A percentile compares a stretch with the other conserved stretches of the same genome.
These are phyloP conservation scores for Neomorphus geoffroyi DNA, from an alignment of 2,797 vertebrate species.

Conservation along the genomic window DNA sequence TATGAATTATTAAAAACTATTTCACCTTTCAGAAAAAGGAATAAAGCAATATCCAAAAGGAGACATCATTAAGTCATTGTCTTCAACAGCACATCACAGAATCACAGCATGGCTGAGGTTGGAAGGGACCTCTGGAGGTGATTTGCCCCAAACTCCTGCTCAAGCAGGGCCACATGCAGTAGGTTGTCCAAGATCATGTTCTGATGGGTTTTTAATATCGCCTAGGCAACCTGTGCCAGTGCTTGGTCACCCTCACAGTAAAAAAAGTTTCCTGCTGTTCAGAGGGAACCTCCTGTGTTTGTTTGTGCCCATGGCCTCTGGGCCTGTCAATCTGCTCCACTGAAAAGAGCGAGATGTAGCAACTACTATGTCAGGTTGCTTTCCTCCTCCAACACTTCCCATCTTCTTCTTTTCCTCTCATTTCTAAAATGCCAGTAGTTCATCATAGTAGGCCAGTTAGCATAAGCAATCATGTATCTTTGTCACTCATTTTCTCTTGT, in stretches of 20 bases:
- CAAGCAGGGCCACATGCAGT: not conserved
- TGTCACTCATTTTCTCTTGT: not conserved
- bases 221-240: not conserved
- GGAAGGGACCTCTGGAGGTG: not conserved
- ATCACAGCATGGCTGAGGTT: not conserved
- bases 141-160: not conserved
- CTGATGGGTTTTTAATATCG: accelerated
- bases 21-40: not conserved
- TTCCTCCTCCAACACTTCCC: not conserved
- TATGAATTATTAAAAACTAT: not conserved
- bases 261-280: not conserved
- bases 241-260: not conserved
- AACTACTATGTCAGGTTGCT: not conserved
- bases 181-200: accelerated
- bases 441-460: not conserved
- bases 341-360: not conserved
- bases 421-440: not conserved
- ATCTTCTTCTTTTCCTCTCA: not conserved
- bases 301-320: not conserved
- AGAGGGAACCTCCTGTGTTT: not conserved
- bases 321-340: not conserved
- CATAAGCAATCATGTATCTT: not conserved
- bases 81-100: not conserved
- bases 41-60: not conserved
- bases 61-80: not conserved